phyloP scores from a whole-genome alignment of 2,797 vertebrate genomes.

The Artibeus lituratus region DNA sequence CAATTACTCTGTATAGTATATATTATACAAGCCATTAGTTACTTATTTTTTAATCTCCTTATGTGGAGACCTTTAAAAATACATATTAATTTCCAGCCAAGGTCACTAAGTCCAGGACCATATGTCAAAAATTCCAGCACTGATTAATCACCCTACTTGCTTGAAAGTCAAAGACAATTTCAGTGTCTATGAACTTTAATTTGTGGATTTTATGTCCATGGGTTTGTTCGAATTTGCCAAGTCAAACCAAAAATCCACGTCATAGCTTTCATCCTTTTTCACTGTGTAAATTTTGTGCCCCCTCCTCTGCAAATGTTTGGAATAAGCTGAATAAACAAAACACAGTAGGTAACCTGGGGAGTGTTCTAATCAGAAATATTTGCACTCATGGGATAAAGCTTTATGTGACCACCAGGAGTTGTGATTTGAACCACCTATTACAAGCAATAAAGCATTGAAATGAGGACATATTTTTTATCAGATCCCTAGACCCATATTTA shows the following conservation, averaged over 20 bases:
- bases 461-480: background rate
- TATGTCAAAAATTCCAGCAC: conserved; percentile 19
- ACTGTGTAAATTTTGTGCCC: conserved; percentile 55
- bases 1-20: background rate
- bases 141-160: background rate
- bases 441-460: conserved; percentile 55
- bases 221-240: conserved; percentile 26
- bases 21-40: background rate
- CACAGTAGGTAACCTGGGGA: conserved; percentile 69
- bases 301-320: conserved; percentile 54
- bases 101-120: background rate
- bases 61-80: conserved; percentile 30
- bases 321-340: conserved; percentile 77
- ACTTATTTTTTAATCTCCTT: background rate
- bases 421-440: conserved; percentile 62
- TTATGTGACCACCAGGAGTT: conserved; percentile 64
- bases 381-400: conserved; percentile 70
- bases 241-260: conserved; percentile 43
- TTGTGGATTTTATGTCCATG: background rate
- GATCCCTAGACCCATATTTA: conserved; percentile 25
- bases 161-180: conserved; percentile 49
- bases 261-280: conserved; percentile 32
- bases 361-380: conserved; percentile 77
- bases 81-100: conserved; percentile 29
- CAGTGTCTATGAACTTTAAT: background rate